phyloP scores from a whole-genome alignment of 2,113 vertebrate genomes.

The Petaurus breviceps region DNA sequence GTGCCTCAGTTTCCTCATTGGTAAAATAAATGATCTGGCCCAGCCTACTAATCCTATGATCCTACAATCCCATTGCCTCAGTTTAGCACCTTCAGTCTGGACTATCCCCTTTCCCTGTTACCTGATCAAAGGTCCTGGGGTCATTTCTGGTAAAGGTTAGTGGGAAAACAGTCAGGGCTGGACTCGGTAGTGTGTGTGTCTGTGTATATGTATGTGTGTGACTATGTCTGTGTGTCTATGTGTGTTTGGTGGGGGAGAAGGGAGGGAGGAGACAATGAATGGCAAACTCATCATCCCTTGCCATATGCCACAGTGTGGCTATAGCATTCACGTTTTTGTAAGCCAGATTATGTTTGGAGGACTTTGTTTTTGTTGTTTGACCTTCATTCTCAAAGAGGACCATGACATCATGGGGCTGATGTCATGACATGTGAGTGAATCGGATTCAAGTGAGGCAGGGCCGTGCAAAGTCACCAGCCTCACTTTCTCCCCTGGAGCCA shows the following conservation, averaged over 20 bases:
- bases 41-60: no score
- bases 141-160: no score
- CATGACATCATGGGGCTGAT: no score
- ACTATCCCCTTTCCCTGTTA: not conserved
- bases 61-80: not conserved
- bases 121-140: not conserved
- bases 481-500: no score
- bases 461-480: no score
- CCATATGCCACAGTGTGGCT: not conserved
- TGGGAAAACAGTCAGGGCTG: no score
- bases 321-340: not conserved
- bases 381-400: no score
- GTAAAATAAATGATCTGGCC: not conserved
- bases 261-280: not conserved
- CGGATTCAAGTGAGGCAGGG: no score
- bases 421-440: no score
- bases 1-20: constrained; percentile 5
- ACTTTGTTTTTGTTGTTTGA: not conserved
- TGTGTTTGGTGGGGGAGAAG: not conserved
- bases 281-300: not conserved
- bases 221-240: no score
- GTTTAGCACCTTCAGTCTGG: not conserved
- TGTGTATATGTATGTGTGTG: no score
- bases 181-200: no score
- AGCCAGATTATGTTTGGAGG: not conserved